Evolutionary conservation across 2,888 invertebrate species (phyloP).

Genomic region (Trachelus stipa): DNA sequence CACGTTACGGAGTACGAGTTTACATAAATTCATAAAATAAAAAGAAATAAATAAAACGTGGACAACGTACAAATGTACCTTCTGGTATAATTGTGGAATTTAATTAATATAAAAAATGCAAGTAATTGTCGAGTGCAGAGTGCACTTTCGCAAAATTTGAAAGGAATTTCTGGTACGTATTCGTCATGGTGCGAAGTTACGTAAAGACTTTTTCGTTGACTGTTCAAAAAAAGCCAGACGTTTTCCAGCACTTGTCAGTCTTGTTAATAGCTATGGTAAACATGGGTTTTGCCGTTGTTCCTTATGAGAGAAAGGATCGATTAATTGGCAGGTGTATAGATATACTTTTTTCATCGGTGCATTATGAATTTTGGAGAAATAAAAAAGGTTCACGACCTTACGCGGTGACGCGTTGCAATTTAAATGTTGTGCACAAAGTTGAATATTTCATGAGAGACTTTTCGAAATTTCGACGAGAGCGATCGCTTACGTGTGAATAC

Average conservation of each 20-base stretch:
- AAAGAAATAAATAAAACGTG: background rate
- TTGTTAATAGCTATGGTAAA: background rate
- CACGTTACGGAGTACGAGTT: background rate
- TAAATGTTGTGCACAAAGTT: background rate
- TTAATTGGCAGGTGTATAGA: background rate
- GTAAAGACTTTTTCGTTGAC: background rate
- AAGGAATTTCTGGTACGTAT: background rate
- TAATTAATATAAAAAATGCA: background rate
- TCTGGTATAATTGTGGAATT: no score
- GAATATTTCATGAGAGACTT: background rate
- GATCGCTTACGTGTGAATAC: background rate
- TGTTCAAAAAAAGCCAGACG: background rate
- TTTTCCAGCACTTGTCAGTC: background rate
- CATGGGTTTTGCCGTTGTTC: background rate
- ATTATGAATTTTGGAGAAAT: background rate
- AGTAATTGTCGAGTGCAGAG: conserved; percentile 1
- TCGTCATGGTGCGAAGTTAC: background rate
- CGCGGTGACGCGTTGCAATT: background rate
- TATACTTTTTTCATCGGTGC: background rate
- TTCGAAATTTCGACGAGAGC: background rate
- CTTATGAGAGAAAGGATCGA: background rate
- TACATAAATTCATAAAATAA: background rate
- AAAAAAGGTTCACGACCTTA: background rate
- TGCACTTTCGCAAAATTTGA: conserved; percentile 1
- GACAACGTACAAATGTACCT: background rate